These are phyloP conservation scores for Sardinella longiceps DNA, from an alignment of 2,797 vertebrate species.

Conservation along the genomic window DNA sequence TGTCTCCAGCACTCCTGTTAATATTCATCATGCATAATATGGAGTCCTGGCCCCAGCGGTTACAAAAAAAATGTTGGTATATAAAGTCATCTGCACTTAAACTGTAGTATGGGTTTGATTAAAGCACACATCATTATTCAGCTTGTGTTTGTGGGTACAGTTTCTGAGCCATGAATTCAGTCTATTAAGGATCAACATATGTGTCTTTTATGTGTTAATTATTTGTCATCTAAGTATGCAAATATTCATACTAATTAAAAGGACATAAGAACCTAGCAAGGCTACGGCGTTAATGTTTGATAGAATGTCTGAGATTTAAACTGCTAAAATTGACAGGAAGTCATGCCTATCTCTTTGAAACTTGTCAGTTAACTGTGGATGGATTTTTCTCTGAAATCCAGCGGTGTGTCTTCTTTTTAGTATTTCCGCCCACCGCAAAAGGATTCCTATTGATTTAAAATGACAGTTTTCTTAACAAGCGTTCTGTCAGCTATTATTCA, in stretches of 20 bases:
- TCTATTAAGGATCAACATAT: not conserved
- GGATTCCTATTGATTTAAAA: conserved; percentile 50
- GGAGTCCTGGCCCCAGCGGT: not conserved
- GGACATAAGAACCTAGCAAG: not conserved
- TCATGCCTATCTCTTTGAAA: conserved; percentile 19
- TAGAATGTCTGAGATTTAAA: not conserved
- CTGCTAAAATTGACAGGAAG: not conserved
- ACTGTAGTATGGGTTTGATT: not conserved
- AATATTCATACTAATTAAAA: not conserved
- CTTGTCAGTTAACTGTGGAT: conserved; percentile 38
- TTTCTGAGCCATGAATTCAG: not conserved
- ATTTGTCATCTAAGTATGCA: conserved; percentile 1
- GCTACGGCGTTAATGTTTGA: not conserved
- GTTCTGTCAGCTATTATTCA: conserved; percentile 42
- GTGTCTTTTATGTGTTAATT: conserved; percentile 32
- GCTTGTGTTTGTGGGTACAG: not conserved
- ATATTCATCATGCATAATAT: conserved; percentile 45
- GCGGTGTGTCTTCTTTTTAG: conserved; percentile 36
- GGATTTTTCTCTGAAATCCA: conserved; percentile 38
- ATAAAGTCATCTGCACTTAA: not conserved
- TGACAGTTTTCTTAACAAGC: conserved; percentile 48
- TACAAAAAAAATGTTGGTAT: conserved; percentile 9
- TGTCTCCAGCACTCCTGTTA: conserved; percentile 44
- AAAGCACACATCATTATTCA: not conserved
- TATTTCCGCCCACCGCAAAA: conserved; percentile 34